Evolutionary conservation across 2,888 invertebrate species (phyloP), one percentile per base, ranked within the genome.

Genomic region (Diploptera punctata): DNA sequence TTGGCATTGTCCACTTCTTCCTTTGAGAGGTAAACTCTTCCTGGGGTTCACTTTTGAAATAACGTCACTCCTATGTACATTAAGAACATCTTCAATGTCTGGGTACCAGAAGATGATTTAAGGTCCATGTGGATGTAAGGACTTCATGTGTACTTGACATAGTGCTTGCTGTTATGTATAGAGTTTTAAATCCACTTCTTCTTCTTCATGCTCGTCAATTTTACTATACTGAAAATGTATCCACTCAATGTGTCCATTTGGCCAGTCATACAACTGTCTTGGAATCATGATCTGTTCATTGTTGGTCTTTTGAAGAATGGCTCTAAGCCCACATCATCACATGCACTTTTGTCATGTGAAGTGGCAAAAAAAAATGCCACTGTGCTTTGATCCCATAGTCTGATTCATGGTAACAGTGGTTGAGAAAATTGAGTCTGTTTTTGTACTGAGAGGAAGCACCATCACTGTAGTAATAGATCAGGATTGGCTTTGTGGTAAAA

Each of bases 381-480:
- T n/a, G n/a, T n/a, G n/a, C n/a, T n/a, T n/a, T n/a, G n/a, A n/a
- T n/a, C n/a, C n/a, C n/a, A 75, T 57, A 21, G 73, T 71, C 9
- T 78, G 52, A 60, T 79, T 79, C 7, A 57, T 10, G 31, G 79
- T 77, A 69, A n/a, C n/a, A n/a, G n/a, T n/a, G n/a, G n/a, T n/a
- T n/a, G n/a, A n/a, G n/a, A n/a, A n/a, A n/a, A n/a, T 77, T 77
- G 54, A 76, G 77, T 33, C 44, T 73, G 33, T 77, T 79, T 73
- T 79, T 79, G 47, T 77, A 79, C 62, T 79, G 78, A 10, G 76
- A 49, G 9, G 77, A 75, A 67, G 73, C 73, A 4, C 77, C 78
- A 75, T 79, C 78, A 57, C 76, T 73, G 29, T 77, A 78, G 70
- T 77, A 77, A 54, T 72, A 43, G 16, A 77, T 67, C 24, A 61